phyloP scores from a whole-genome alignment of 2,113 vertebrate genomes.

The Chaenogobius annularis region DNA sequence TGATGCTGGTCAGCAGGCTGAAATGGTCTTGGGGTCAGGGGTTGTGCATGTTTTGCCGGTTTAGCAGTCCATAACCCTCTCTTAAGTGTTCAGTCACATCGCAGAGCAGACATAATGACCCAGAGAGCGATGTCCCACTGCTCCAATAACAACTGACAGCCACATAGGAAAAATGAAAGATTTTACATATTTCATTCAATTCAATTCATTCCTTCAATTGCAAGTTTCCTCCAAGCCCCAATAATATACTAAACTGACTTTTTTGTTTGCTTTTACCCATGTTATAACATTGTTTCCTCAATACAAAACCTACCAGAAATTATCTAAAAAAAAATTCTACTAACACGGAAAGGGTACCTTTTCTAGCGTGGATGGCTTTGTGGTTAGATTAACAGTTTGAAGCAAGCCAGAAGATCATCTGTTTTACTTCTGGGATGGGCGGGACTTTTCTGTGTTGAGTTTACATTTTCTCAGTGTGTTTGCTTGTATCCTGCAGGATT shows the following conservation, averaged over 20 bases:
- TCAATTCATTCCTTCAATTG: too few relatives aligned
- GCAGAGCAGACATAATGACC: constrained; percentile 31
- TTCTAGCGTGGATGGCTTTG: too few relatives aligned
- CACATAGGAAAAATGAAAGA: background rate
- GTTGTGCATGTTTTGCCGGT: constrained; percentile 34
- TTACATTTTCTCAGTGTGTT: too few relatives aligned
- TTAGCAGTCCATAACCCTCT: constrained; percentile 40
- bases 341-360: too few relatives aligned
- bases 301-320: too few relatives aligned
- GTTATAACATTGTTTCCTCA: too few relatives aligned
- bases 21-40: constrained; percentile 42
- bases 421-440: too few relatives aligned
- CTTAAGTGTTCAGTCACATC: constrained; percentile 15
- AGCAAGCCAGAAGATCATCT: too few relatives aligned
- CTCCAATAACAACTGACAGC: constrained; percentile 28
- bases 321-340: too few relatives aligned
- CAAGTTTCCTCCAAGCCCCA: constrained; percentile 5
- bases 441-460: too few relatives aligned
- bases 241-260: background rate
- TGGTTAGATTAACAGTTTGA: too few relatives aligned
- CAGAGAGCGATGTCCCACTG: constrained; percentile 25
- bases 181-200: constrained; percentile 18
- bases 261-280: background rate
- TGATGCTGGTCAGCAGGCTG: constrained; percentile 61
- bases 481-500: too few relatives aligned